Evolutionary conservation across 1,140 invertebrate species (phyloP), one percentile per base, ranked within the genome.

Genomic region (Brachionus plicatilis): DNA sequence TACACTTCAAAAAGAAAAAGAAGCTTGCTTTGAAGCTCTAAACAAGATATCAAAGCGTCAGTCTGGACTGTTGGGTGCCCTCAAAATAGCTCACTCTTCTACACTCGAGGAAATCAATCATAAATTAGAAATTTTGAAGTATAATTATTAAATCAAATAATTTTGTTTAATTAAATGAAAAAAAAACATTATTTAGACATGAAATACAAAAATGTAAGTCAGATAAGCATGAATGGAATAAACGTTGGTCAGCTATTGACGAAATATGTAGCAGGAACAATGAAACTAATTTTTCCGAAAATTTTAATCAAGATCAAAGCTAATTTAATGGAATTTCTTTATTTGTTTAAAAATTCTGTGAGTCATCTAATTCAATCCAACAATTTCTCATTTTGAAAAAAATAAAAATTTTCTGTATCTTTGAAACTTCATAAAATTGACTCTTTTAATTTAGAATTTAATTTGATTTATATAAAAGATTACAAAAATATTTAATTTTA

Each of bases 81-180:
- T 82, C 1, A 82, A 82, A 82, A 82, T 82, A 41, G 65, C 79
- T 82, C 79, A 82, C 53, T 82, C 79, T 6, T 82, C 79, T 11
- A 45, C 37, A 17, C 43, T 82, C 24, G 79, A 82, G 27, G 65
- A 82, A 68, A 82, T 82, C 8, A 82, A 82, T 29, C 79, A 82
- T 17, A 68, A 82, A 82, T 45, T 60, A 12, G 65, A 60, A 65
- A 45, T 60, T 14, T 82, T 82, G 14, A 82, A 68, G 53, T 60
- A 65, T 29, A 37, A 37, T 2, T 29, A 29, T 37, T 0, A 37
- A 37, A 37, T 37, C 7, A 37, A 37, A 6, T 37, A 37, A 37
- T 37, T 37, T 37, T 7, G 33, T 7, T 6, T 37, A 0, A 37
- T 5, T 6, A 37, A 37, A 37, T 37, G 33, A 37, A 12, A 47